Conservation (phyloP, 1,140 invertebrate genomes). For the Fopius arisanus region DNA sequence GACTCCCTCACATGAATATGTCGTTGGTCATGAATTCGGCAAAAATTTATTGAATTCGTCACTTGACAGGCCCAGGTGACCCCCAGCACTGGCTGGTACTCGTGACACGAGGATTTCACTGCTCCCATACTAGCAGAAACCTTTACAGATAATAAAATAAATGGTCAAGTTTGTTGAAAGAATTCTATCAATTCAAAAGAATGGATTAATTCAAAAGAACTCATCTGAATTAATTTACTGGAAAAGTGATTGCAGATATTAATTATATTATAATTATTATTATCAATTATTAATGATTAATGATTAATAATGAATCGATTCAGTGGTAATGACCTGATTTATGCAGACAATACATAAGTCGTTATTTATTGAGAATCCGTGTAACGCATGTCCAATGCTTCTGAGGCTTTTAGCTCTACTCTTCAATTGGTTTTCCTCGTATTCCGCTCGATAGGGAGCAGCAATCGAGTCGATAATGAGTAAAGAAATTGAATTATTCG, state of each 20-base stretch:
- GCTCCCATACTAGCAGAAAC: constrained; percentile 55
- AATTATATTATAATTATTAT: too few species aligned
- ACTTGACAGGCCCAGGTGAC: constrained; percentile 76
- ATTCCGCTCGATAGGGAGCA: constrained; percentile 74
- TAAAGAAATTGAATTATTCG: constrained; percentile 68
- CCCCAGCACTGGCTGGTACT: constrained; percentile 68
- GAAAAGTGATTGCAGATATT: too few species aligned
- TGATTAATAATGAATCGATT: constrained; percentile 22
- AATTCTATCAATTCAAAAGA: too few species aligned
- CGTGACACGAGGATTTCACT: constrained; percentile 34
- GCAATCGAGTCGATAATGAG: constrained; percentile 81
- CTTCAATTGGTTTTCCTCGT: constrained; percentile 58
- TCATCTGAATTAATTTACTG: too few species aligned
- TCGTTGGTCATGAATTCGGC: constrained; percentile 50
- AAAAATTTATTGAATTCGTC: constrained; percentile 70
- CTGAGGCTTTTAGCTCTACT: constrained; percentile 69
- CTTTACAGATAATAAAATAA: constrained; percentile 36
- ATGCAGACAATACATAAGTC: constrained; percentile 73
- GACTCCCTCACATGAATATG: constrained; percentile 48
- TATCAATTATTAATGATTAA: too few species aligned
- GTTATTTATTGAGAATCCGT: constrained; percentile 66
- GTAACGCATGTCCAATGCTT: constrained; percentile 67
- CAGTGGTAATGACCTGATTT: constrained; percentile 72
- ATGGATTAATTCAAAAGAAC: too few species aligned
- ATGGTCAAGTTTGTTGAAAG: constrained; percentile 6